These are phyloP conservation scores for Stenolophus ochropezus DNA, from an alignment of 2,888 invertebrate genomes.

Conservation along the genomic window DNA sequence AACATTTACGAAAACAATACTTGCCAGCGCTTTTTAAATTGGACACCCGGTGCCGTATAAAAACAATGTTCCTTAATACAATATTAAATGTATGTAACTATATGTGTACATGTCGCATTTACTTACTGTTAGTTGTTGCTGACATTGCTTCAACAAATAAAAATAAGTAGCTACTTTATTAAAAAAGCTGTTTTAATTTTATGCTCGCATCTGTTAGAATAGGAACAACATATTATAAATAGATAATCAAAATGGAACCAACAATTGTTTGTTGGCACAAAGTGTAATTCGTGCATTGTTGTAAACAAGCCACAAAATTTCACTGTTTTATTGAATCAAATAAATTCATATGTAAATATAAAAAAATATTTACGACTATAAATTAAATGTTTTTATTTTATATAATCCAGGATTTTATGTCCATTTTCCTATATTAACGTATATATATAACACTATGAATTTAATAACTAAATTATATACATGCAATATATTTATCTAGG, in stretches of 20 bases:
- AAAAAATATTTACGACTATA: slow-evolving; percentile 54
- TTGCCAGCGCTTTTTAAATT: slow-evolving; percentile 21
- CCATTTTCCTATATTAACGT: slow-evolving; percentile 9
- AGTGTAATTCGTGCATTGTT: slow-evolving; percentile 57
- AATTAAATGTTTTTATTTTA: slow-evolving; percentile 49
- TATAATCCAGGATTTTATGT: slow-evolving; percentile 1
- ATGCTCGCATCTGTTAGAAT: slow-evolving; percentile 1
- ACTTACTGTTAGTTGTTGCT: slow-evolving; percentile 35
- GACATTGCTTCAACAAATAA: neutral
- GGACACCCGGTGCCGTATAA: slow-evolving; percentile 16
- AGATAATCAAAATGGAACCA: slow-evolving; percentile 9
- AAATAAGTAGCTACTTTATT: too few relatives aligned
- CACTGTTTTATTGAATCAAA: slow-evolving; percentile 50
- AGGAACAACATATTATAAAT: neutral
- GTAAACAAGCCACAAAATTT: slow-evolving; percentile 53
- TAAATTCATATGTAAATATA: slow-evolving; percentile 44
- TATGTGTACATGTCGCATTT: slow-evolving; percentile 44
- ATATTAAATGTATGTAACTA: slow-evolving; percentile 34
- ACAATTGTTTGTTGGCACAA: slow-evolving; percentile 53
- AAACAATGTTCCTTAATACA: slow-evolving; percentile 46
- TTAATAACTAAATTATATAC: slow-evolving; percentile 39
- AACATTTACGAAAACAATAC: slow-evolving; percentile 22
- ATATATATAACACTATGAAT: slow-evolving; percentile 25
- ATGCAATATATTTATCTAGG: slow-evolving; percentile 40
- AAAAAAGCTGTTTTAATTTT: slow-evolving; percentile 13